phyloP scores from a whole-genome alignment of 2,113 vertebrate genomes.

The Alligator mississippiensis region DNA sequence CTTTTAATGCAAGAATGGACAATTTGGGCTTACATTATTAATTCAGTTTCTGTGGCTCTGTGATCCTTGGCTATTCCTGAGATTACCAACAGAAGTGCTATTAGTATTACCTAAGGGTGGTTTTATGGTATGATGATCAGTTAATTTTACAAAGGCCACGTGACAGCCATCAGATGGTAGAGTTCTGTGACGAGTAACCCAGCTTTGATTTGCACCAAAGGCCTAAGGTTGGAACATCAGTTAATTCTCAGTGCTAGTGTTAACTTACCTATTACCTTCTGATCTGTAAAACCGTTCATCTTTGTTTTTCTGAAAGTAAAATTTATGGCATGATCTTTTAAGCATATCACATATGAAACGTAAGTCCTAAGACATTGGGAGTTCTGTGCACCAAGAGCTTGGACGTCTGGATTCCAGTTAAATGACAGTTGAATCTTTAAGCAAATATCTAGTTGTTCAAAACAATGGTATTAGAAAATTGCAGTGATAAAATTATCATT shows the following conservation, averaged over 20 bases:
- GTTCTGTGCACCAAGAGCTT: neutral
- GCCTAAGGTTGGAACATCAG: neutral
- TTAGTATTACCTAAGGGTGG: neutral
- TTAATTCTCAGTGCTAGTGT: neutral
- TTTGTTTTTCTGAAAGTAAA: neutral
- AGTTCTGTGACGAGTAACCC: neutral
- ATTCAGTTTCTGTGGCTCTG: neutral
- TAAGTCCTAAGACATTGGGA: neutral
- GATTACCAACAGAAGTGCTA: neutral
- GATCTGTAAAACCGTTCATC: neutral
- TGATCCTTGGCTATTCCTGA: neutral
- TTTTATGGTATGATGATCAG: neutral
- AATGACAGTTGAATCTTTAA: neutral
- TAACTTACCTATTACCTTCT: neutral
- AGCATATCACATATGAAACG: neutral
- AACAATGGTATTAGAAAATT: neutral
- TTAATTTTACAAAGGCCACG: neutral
- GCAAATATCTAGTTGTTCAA: accelerated
- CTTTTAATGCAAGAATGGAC: neutral
- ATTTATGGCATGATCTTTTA: neutral
- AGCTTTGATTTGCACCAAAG: neutral
- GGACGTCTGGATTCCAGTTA: neutral
- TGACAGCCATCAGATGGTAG: neutral
- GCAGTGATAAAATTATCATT: neutral
- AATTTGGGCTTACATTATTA: neutral